Base-by-base conservation (phyloP, 2,888 invertebrate genomes). In the Belgica antarctica region DNA sequence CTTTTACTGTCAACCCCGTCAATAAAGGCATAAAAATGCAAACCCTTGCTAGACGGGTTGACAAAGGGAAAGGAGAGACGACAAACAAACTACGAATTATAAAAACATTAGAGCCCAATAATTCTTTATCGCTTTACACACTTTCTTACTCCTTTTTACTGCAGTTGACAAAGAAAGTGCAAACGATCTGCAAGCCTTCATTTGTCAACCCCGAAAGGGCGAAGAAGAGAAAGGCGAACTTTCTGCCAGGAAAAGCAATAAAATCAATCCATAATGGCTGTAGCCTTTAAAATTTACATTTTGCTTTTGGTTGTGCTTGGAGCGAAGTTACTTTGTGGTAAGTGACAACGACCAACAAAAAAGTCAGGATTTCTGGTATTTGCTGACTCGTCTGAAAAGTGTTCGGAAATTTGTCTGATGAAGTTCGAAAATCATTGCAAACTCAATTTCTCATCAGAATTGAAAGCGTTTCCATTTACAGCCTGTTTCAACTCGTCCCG, bases 101-200 rank as follows among this genome's bases (percentile, higher is more conserved):
- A 70, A 61, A 70, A 70, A 59, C 70, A 70, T 70, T 70, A 70
- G 46, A 61, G 46, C 36, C 46, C 59, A 22, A 70, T 70, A 70
- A 36, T 70, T 17, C 22, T 70, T 70, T 70, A 70, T 70, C 61
- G 61, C 25, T 70, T 70, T 70, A 70, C 57, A 28, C 5, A 28
- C 17, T 52, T 41, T 41, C 10, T 22, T 46, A 61, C 61, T 70
- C 61, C 61, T 61, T 61, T 70, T 70, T 59, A 10, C 22, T 47
- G 15, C n/a, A 10, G 19, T 2, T 15, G 27, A 5, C 62, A 62
- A 62, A 28, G 36, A 52, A 41, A 41, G 41, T 41, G n/a, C 52
- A 22, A 52, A 52, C 12, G 34, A 31, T 31, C 12, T 31, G 34
- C 59, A 59, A 59, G 24, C n/a, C 19, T 46, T 5, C 5, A 31